Evolutionary conservation across 2,888 invertebrate species (phyloP).

Genomic region (Brachyptera risi): DNA sequence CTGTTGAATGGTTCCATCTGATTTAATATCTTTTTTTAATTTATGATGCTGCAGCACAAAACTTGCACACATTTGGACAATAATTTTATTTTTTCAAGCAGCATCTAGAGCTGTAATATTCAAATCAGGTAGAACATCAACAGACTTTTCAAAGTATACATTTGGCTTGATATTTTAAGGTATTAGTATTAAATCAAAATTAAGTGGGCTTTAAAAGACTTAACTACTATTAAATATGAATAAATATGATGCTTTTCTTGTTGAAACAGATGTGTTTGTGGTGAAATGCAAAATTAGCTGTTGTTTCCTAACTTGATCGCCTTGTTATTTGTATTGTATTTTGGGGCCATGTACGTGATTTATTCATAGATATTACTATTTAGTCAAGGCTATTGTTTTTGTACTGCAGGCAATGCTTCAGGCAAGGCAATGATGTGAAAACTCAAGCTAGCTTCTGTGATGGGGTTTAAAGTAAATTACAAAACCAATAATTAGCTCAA

Average conservation of each 20-base stretch:
- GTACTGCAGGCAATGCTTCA: not conserved
- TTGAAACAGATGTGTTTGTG: constrained; percentile 21
- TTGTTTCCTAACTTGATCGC: constrained; percentile 7
- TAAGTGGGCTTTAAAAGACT: constrained; percentile 3
- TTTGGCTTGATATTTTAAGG: not conserved
- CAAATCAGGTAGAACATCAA: no score
- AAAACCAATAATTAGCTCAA: not conserved
- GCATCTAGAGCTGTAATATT: no score
- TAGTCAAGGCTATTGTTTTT: not conserved
- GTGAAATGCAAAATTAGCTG: constrained; percentile 23
- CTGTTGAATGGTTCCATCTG: no score
- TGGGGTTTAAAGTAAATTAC: constrained; percentile 40
- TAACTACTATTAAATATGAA: not conserved
- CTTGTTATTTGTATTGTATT: constrained; percentile 8
- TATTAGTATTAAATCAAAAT: constrained; percentile 1
- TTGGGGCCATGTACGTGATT: not conserved
- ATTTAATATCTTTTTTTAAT: no score
- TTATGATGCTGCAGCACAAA: no score
- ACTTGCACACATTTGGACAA: no score
- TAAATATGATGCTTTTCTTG: constrained; percentile 27
- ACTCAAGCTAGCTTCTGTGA: constrained; percentile 45
- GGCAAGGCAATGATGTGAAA: no score
- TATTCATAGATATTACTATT: not conserved
- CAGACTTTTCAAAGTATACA: no score
- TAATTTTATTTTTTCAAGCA: no score